Evolutionary conservation across 2,113 vertebrate species (phyloP), one percentile per base, ranked within the genome.

Genomic region (Coturnix japonica): DNA sequence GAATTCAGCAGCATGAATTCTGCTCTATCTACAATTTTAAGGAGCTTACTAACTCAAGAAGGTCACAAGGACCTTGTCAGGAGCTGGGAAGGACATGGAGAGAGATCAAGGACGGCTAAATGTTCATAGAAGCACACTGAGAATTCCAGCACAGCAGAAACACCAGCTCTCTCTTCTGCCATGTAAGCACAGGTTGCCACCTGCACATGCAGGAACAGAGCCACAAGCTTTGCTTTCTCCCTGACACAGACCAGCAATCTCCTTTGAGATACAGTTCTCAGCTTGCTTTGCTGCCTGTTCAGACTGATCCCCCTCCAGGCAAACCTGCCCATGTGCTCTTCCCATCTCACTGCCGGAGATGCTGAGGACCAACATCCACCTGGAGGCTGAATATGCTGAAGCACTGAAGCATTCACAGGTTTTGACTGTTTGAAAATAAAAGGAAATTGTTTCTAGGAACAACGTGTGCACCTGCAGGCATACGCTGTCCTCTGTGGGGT

Each of bases 11-110:
- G 49, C 5, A 20, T 35, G 49, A 46, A 51, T 87, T 86, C 61
- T 81, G 67, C 59, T 81, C 71, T 91, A 14, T 67, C 76, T 66
- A 81, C 63, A 81, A 19, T 46, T 87, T 53, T 61, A 83, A 94
- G 80, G 78, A 92, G 81, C 66, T 44, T 54, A 43, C 15, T 46
- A 26, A 87, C 84, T 81, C 5, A 67, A 57, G 64, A 43, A 85
- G 73, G 70, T 88, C 76, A 59, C 28, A 31, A 74, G 47, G 70
- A 61, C 54, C 26, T 86, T 54, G 78, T 53, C 60, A 75, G 90
- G 65, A 73, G 61, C 72, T 76, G 74, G 22, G 77, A 60, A 51
- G 73, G 77, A 79, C 14, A 7, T 2, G 44, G 35, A 70, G 56
- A 70, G 56, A 7, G 53, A 43, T 7, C 3, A 25, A 44, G 70